A percentile compares a stretch with the other conserved stretches of the same genome.
Conservation (phyloP, 2,888 invertebrate genomes). For the Tetragonisca angustula region DNA sequence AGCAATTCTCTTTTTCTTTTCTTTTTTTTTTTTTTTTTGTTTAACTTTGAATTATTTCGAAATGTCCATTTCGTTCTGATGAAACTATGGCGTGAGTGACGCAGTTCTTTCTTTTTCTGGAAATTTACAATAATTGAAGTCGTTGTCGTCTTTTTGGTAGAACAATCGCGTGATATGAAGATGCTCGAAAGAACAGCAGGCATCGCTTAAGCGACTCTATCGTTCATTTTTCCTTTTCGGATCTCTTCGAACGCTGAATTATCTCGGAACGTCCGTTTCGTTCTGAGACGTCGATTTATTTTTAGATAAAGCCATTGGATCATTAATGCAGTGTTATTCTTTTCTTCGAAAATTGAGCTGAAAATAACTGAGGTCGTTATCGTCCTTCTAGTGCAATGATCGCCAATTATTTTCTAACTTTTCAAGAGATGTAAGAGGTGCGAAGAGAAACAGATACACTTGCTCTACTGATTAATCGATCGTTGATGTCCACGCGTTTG, state of each 20-base stretch:
- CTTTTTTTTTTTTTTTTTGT: too few relatives aligned
- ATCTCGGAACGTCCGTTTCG: background rate
- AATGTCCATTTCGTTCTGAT: too few relatives aligned
- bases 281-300: too few relatives aligned
- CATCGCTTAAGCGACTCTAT: slow-evolving; percentile 4
- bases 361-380: background rate
- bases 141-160: too few relatives aligned
- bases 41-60: too few relatives aligned
- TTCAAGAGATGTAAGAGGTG: background rate
- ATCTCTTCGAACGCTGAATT: background rate
- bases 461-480: background rate
- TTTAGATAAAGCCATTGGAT: background rate
- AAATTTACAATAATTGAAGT: too few relatives aligned
- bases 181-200: slow-evolving; percentile 7
- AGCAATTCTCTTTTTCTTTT: too few relatives aligned
- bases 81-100: too few relatives aligned
- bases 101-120: too few relatives aligned
- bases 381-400: background rate
- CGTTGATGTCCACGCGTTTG: background rate
- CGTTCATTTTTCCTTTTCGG: background rate
- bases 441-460: background rate
- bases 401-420: background rate
- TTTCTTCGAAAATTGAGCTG: background rate
- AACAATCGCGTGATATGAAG: slow-evolving; percentile 1
- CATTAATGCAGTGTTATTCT: background rate